Evolutionary conservation across 2,888 invertebrate genomes (phyloP), one percentile per base, ranked within the genome.

Genomic region (Sarcophaga variegata): DNA sequence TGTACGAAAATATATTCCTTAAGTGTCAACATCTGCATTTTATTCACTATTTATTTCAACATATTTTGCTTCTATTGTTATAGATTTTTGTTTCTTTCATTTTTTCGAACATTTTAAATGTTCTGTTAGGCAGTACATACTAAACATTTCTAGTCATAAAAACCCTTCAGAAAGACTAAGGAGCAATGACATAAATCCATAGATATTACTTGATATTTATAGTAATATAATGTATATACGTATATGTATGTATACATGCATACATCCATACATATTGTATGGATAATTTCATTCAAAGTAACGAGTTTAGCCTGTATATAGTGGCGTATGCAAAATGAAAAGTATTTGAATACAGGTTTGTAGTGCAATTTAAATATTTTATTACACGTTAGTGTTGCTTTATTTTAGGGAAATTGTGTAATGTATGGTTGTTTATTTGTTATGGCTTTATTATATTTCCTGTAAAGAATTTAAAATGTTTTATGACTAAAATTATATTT

Each of bases 1-100:
- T 37, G 37, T 37, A 37, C 62, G 77, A 77, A 66, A 49, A 71
- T 71, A 66, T 85, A 64, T 77, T 72, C 37, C 54, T 37, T 63
- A 81, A 85, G 77, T 85, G 76, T 80, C 45, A 77, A 81, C 85
- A 81, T 85, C 85, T 81, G 81, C 67, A 81, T 85, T 84, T 84
- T 72, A 81, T 77, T 85, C 62, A 72, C 54, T 22, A 81, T 75
- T 74, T 27, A 63, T 70, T 25, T 72, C 71, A 72, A 54, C 17
- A 27, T 49, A n/a, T 14, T 63, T 63, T 37, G 63, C n/a, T n/a
- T 59, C 45, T 66, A 10, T 67, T 49, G 20, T 27, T 12, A 54
- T 75, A n/a, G 49, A 17, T 59, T 17, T 59, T 17, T 59, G 17
- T 59, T 37, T 37, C 10, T 37, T 37, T 37, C 37, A 10, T 37